These are phyloP conservation scores for Podarcis cretensis DNA, from an alignment of 2,113 vertebrate genomes.

Conservation along the genomic window DNA sequence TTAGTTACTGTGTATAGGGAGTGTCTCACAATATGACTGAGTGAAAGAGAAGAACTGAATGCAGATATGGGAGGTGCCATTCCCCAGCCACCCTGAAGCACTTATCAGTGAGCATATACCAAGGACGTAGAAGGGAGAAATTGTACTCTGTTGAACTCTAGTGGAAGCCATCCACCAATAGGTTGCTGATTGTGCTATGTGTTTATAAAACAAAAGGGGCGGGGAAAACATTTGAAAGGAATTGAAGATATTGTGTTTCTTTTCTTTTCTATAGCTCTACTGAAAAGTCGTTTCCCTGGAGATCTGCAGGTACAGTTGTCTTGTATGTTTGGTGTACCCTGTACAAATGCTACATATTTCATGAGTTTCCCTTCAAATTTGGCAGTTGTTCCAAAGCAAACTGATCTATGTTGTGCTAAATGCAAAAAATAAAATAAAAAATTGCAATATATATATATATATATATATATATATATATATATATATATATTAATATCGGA, in stretches of 20 bases:
- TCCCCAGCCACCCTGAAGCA: not conserved
- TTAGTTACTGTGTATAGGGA: not conserved
- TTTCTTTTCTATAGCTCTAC: conserved; percentile 87
- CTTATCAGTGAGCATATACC: not conserved
- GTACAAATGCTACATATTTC: not conserved
- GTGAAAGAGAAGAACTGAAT: not conserved
- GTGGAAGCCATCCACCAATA: not conserved
- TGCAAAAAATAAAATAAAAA: too few relatives aligned
- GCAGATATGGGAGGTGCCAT: not conserved
- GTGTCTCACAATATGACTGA: not conserved
- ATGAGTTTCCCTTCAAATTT: conserved; percentile 14
- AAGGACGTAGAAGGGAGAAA: not conserved
- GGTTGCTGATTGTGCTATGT: not conserved
- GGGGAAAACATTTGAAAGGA: conserved; percentile 36
- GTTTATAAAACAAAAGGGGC: conserved; percentile 22
- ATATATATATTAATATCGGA: not conserved
- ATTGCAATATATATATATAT: fast-evolving
- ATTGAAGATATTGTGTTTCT: conserved; percentile 50
- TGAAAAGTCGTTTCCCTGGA: conserved; percentile 98
- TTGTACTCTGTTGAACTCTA: not conserved
- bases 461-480: not conserved
- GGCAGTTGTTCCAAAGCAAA: conserved; percentile 20
- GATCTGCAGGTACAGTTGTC: conserved; percentile 88
- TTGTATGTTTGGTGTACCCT: conserved; percentile 28
- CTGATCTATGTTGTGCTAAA: not conserved